phyloP scores from a whole-genome alignment of 2,888 invertebrate species.

The Oscheius sp. region DNA sequence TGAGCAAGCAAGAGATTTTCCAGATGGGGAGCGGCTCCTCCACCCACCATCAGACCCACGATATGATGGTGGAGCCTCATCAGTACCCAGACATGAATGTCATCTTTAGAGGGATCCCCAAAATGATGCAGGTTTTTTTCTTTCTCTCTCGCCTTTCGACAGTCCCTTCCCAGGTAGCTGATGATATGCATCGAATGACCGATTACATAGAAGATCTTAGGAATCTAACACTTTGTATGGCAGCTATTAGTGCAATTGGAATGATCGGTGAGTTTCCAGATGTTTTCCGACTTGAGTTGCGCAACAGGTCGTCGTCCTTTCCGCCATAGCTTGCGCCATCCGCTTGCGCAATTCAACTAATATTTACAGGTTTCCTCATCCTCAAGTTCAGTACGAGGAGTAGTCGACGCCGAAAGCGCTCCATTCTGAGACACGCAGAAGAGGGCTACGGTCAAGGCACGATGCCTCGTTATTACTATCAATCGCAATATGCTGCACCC shows the following conservation, averaged over 20 bases:
- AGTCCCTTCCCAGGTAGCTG: conserved; percentile 55
- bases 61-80: conserved; percentile 51
- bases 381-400: conserved; percentile 14
- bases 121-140: conserved; percentile 60
- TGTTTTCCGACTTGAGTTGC: conserved; percentile 20
- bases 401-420: conserved; percentile 13
- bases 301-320: conserved; percentile 12
- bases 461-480: conserved; percentile 53
- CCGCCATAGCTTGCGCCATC: not conserved
- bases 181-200: conserved; percentile 67
- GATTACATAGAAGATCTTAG: conserved; percentile 63
- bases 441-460: conserved; percentile 33
- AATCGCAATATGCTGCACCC: conserved; percentile 54
- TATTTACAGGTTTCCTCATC: conserved; percentile 30
- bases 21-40: conserved; percentile 50
- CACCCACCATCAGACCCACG: conserved; percentile 43
- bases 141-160: not conserved
- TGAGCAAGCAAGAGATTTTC: not conserved
- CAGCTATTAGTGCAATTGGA: conserved; percentile 49
- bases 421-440: conserved; percentile 35
- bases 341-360: not conserved
- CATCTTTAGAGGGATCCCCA: conserved; percentile 65
- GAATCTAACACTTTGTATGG: conserved; percentile 57
- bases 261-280: conserved; percentile 32
- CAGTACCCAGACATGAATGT: conserved; percentile 61